Evolutionary conservation across 30 jellyfish, hydroid and myxozoan species (phyloP).

Genomic region (Mastigias papua): DNA sequence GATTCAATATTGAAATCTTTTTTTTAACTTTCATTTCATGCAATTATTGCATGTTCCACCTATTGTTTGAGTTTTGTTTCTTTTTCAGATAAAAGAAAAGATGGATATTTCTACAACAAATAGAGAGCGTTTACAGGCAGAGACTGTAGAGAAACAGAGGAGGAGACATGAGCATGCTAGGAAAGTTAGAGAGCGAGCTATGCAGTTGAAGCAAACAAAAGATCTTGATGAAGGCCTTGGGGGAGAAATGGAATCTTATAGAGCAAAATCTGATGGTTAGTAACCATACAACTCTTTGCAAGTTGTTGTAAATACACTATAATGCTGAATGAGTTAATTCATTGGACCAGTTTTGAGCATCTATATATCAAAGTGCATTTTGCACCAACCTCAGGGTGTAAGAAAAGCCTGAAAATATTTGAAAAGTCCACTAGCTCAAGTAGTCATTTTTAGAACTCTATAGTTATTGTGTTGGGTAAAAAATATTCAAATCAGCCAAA

Average conservation of each 20-base stretch:
- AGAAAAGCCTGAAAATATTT: too few relatives aligned
- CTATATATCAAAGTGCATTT: too few relatives aligned
- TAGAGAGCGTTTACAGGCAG: conserved; percentile 69
- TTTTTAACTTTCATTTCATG: too few relatives aligned
- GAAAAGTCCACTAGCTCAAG: too few relatives aligned
- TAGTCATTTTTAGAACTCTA: too few relatives aligned
- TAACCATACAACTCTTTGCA: not conserved
- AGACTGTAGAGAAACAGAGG: conserved; percentile 59
- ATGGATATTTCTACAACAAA: conserved; percentile 45
- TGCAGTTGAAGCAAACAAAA: conserved; percentile 18
- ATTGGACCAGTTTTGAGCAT: too few relatives aligned
- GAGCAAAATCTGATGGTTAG: conserved; percentile 57
- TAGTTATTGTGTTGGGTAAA: too few relatives aligned
- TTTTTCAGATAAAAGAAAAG: conserved; percentile 31
- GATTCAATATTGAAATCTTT: too few relatives aligned
- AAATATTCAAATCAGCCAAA: too few relatives aligned
- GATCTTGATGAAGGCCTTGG: conserved; percentile 78
- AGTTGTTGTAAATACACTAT: too few relatives aligned
- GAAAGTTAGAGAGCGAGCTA: conserved; percentile 66
- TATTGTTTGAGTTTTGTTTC: not conserved
- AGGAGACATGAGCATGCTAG: conserved; percentile 57
- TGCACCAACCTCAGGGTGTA: too few relatives aligned
- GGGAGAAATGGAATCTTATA: conserved; percentile 72
- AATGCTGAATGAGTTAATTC: too few relatives aligned
- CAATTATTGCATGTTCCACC: not conserved